Evolutionary conservation across 2,113 vertebrate species (phyloP).

Genomic region (Dromiciops gliroides): DNA sequence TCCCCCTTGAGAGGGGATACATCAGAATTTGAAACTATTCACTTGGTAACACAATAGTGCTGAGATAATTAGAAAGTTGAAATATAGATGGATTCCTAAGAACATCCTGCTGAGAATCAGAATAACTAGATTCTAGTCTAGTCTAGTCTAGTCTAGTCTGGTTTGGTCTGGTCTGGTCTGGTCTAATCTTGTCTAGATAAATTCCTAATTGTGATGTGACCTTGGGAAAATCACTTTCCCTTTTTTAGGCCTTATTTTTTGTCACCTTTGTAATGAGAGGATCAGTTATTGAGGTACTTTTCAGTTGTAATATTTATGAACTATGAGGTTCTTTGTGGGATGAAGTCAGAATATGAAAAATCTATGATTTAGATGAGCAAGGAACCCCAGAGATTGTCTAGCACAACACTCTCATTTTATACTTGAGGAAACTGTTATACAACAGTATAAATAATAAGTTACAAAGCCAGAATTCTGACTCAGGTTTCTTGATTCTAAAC

Average conservation of each 20-base stretch:
- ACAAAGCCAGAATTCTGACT: neutral
- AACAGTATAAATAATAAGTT: neutral
- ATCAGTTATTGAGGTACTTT: neutral
- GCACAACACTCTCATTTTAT: neutral
- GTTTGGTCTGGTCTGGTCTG: neutral
- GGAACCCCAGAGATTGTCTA: neutral
- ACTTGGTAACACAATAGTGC: constrained; percentile 65
- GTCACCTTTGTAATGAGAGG: neutral
- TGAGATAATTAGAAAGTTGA: constrained; percentile 48
- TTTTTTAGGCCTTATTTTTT: neutral
- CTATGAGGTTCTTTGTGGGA: neutral
- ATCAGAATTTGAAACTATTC: neutral
- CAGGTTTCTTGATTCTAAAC: neutral
- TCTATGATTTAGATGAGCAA: neutral
- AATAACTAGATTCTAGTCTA: neutral
- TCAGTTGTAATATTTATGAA: neutral
- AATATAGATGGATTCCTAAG: constrained; percentile 43
- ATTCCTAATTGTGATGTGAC: neutral
- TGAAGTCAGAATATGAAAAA: neutral
- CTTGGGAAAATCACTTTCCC: neutral
- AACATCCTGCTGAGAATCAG: neutral
- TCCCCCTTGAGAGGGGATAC: neutral
- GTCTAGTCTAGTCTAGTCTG: neutral
- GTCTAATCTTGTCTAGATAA: neutral
- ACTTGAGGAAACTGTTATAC: neutral